These are phyloP conservation scores for Quadroppia sp. DNA, from an alignment of 2,888 invertebrate genomes.

Conservation along the genomic window DNA sequence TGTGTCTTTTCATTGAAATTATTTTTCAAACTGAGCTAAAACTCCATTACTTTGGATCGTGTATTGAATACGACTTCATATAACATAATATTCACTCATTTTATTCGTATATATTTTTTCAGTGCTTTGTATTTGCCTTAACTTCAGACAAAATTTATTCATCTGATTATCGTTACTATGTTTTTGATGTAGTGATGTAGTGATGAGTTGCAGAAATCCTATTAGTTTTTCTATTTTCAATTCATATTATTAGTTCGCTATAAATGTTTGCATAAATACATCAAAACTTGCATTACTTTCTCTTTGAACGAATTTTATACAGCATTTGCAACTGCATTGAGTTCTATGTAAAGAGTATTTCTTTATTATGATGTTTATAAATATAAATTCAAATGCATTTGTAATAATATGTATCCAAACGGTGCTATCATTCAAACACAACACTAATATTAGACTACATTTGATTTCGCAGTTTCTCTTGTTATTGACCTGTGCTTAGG, in stretches of 20 bases:
- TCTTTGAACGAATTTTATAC: background rate
- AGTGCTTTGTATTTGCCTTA: background rate
- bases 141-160: background rate
- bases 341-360: background rate
- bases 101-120: too few relatives aligned
- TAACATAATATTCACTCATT: background rate
- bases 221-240: background rate
- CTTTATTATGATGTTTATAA: slow-evolving; percentile 1
- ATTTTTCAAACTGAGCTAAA: slow-evolving; percentile 1
- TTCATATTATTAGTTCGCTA: background rate
- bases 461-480: background rate
- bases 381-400: background rate
- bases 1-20: slow-evolving; percentile 1
- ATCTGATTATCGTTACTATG: background rate
- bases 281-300: background rate
- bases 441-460: slow-evolving; percentile 1
- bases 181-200: background rate
- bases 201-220: background rate
- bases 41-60: background rate
- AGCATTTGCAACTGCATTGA: background rate
- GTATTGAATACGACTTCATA: background rate
- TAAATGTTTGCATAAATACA: background rate
- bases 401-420: slow-evolving; percentile 1
- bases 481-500: slow-evolving; percentile 19
- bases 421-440: background rate